Base-by-base conservation (phyloP, 2,797 vertebrate species). In the Platalea minor region DNA sequence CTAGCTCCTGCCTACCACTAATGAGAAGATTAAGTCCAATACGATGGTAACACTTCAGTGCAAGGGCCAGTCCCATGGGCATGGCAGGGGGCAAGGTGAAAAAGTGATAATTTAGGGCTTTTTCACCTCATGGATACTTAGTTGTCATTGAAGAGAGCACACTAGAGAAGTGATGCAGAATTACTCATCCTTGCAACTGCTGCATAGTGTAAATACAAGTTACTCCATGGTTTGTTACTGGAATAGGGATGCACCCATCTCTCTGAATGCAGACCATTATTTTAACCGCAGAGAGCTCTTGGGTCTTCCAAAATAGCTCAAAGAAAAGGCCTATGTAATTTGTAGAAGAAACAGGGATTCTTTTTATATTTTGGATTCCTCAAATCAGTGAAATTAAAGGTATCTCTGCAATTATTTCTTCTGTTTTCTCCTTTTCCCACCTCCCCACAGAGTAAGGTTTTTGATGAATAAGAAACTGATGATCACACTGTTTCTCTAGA, bases 11-110 rank as follows among this genome's bases (percentile, higher is more conserved):
- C 41, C 29, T 60, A 11, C 3, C 2, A 10, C 17, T 69, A 43
- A 29, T 28, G 39, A 83, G 51, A 60, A 53, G 17, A 28, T 59
- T 26, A 60, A 54, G 35, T 53, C 10, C 13, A n/a, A 9, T 75
- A n/a, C 37, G 17, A 45, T 3, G 19, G 15, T 20, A 83, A 46
- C 2, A 2, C 7, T 73, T 39, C 21, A 33, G 24, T 17, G 31
- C 11, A 70, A 88, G 10, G n/a, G 25, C 25, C 17, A 43, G 26
- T 76, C 17, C 39, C 28, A 6, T 0, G 2, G 20, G 5, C 0
- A 0, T 59, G 29, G 28, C 6, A 45, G 23, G 5, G 3, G 7
- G 39, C 17, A 80, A 80, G 48, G 56, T 33, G 10, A 56, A 88
- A 76, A 88, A 63, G 7, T 18, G 21, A n/a, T 24, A 20, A 41